These are phyloP conservation scores for Pelobates cultripes DNA, from an alignment of 2,797 vertebrate genomes.

Conservation along the genomic window DNA sequence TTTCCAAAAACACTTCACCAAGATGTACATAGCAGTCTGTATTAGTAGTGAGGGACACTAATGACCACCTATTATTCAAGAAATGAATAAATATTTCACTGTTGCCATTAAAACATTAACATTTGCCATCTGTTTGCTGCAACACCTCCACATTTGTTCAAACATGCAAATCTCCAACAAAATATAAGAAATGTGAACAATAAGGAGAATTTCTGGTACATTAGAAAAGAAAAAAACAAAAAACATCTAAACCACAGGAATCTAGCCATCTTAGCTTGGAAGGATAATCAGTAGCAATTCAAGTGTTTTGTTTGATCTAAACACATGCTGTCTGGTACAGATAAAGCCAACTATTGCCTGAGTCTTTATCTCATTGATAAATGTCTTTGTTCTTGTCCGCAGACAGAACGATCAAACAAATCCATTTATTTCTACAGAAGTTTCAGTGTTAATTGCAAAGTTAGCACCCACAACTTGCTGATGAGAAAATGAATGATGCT, in stretches of 20 bases:
- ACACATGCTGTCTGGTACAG: constrained; percentile 46
- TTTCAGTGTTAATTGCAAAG: constrained; percentile 33
- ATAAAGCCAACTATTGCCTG: constrained; percentile 37
- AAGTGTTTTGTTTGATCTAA: constrained; percentile 50
- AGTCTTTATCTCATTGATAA: constrained; percentile 49
- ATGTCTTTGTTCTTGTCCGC: constrained; percentile 43
- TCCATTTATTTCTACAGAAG: constrained; percentile 42
- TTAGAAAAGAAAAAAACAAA: background rate
- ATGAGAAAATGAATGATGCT: constrained; percentile 28
- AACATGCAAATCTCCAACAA: constrained; percentile 13
- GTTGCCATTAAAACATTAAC: constrained; percentile 4
- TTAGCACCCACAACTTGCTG: constrained; percentile 23
- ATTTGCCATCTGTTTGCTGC: constrained; percentile 34
- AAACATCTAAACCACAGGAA: constrained; percentile 29
- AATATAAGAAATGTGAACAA: background rate
- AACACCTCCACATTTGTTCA: constrained; percentile 2
- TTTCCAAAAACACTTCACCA: too few relatives aligned
- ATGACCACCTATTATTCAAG: background rate
- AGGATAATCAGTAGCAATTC: constrained; percentile 49
- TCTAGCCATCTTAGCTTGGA: constrained; percentile 44
- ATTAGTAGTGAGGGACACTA: background rate
- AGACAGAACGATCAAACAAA: constrained; percentile 49
- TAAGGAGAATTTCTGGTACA: constrained; percentile 16
- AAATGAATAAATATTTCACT: background rate
- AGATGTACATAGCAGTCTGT: too few relatives aligned